phyloP scores from a whole-genome alignment of 2,797 vertebrate genomes.

The Hyperoplus immaculatus region DNA sequence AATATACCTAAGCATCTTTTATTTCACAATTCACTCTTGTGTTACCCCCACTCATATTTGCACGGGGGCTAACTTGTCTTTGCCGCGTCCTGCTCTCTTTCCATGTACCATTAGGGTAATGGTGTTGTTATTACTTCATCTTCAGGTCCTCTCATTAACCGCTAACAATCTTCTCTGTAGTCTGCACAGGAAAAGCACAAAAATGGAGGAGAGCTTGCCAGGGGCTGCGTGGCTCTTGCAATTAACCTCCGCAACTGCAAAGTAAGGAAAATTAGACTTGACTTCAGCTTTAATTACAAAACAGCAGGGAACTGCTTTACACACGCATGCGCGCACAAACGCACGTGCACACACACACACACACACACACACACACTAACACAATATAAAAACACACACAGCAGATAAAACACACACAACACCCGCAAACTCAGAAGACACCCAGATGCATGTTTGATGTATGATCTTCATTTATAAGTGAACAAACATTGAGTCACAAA shows the following conservation, averaged over 20 bases:
- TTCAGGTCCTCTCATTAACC: conserved; percentile 67
- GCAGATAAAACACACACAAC: too few species aligned
- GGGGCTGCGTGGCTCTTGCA: conserved; percentile 65
- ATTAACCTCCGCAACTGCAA: conserved; percentile 82
- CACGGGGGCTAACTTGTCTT: conserved; percentile 49
- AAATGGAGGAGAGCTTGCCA: conserved; percentile 65
- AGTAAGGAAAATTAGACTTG: conserved; percentile 76
- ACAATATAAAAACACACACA: too few species aligned
- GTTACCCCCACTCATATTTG: conserved; percentile 61
- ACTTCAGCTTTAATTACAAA: conserved; percentile 80
- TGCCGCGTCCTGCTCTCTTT: conserved; percentile 36
- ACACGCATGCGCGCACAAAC: conserved; percentile 8
- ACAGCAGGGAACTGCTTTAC: conserved; percentile 54
- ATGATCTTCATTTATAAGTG: conserved; percentile 8
- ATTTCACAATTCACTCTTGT: conserved; percentile 44
- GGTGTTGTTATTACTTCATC: conserved; percentile 62
- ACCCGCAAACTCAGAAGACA: too few species aligned
- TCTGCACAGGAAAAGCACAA: conserved; percentile 63
- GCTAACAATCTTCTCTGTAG: conserved; percentile 56
- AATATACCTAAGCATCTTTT: conserved; percentile 27
- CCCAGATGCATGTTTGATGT: conserved; percentile 9
- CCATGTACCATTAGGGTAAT: conserved; percentile 52
- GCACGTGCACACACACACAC: conserved; percentile 17
- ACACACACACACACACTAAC: too few species aligned
- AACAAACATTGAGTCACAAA: neutral